These are phyloP conservation scores for Cantharis nigra DNA, from an alignment of 2,888 invertebrate genomes.

Conservation along the genomic window DNA sequence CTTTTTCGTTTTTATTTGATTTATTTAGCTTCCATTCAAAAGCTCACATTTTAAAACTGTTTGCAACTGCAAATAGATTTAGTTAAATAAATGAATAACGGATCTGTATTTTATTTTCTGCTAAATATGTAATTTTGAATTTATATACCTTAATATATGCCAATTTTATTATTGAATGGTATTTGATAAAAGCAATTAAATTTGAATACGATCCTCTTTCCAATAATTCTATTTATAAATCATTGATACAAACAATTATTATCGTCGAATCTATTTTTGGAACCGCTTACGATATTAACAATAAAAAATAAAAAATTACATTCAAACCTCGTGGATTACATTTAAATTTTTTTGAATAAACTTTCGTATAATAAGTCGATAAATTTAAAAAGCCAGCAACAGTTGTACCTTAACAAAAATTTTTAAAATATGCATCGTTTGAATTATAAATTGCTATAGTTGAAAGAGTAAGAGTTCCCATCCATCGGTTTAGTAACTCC, in stretches of 20 bases:
- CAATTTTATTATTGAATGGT: neutral
- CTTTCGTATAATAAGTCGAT: neutral
- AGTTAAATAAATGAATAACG: neutral
- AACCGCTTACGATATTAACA: neutral
- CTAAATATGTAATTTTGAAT: neutral
- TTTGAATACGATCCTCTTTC: neutral
- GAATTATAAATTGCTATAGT: conserved; percentile 19
- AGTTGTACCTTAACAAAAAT: conserved; percentile 6
- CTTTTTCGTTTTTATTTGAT: neutral
- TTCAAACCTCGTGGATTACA: neutral
- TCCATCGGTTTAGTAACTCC: conserved; percentile 21
- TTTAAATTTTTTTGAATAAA: neutral
- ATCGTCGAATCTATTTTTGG: neutral
- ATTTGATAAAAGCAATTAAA: neutral
- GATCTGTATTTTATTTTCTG: neutral
- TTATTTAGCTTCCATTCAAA: neutral
- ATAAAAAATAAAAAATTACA: neutral
- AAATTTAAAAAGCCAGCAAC: neutral
- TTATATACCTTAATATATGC: neutral
- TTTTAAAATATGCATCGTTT: conserved; percentile 17
- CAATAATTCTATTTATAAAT: neutral
- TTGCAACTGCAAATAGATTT: neutral
- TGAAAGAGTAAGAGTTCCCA: conserved; percentile 17
- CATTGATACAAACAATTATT: neutral
- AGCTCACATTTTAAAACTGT: neutral